These are phyloP conservation scores for Chiridota heheva DNA, from an alignment of 35 echinoderm and acorn worm species.

Conservation along the genomic window DNA sequence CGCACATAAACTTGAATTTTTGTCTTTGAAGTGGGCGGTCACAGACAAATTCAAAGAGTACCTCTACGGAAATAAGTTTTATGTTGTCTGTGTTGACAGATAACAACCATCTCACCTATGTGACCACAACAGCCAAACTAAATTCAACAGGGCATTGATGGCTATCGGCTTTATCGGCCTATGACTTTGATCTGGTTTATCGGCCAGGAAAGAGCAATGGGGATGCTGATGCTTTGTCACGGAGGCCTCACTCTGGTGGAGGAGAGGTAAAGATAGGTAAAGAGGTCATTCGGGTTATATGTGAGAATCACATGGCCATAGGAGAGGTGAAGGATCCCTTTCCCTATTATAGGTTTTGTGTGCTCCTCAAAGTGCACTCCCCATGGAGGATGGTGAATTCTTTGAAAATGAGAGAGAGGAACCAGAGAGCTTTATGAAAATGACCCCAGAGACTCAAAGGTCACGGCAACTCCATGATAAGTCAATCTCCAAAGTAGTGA, in stretches of 20 bases:
- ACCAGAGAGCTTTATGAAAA: no score
- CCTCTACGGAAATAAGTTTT: constrained; percentile 22
- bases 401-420: no score
- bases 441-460: no score
- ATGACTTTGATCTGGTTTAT: constrained; percentile 36
- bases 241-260: constrained; percentile 1
- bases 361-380: no score
- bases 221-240: constrained; percentile 62
- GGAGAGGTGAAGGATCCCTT: no score
- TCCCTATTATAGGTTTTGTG: no score
- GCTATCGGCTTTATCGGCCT: constrained; percentile 39
- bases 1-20: constrained; percentile 60
- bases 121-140: constrained; percentile 51
- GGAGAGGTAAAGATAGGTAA: neutral
- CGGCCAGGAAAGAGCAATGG: constrained; percentile 42
- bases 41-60: constrained; percentile 49
- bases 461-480: no score
- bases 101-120: constrained; percentile 42
- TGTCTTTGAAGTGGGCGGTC: constrained; percentile 54
- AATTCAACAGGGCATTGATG: constrained; percentile 39
- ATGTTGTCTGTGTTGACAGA: constrained; percentile 22
- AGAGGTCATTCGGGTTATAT: neutral
- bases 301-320: neutral
- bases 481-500: neutral
- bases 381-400: no score